These are phyloP conservation scores for Tor tambroides DNA, from an alignment of 2,113 vertebrate genomes.

Conservation along the genomic window DNA sequence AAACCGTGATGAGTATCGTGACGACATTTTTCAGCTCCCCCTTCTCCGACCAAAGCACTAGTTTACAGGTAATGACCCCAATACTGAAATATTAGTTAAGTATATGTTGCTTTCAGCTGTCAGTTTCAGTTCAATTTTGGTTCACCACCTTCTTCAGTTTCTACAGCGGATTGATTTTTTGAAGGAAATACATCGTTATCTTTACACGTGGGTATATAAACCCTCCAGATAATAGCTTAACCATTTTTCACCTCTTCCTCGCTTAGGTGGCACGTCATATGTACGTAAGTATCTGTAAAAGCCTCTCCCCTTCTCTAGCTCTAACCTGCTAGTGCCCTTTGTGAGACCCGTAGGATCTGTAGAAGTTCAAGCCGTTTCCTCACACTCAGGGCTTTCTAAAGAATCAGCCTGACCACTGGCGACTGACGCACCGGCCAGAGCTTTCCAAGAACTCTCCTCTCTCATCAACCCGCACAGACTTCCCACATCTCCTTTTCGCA, in stretches of 20 bases:
- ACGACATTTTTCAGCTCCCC: constrained; percentile 99
- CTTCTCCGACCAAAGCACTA: constrained; percentile 99
- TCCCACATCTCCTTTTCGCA: constrained; percentile 46
- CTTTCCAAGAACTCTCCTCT: constrained; percentile 52
- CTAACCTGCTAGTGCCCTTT: background rate
- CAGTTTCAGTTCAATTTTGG: background rate
- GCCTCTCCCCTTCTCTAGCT: background rate
- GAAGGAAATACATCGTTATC: background rate
- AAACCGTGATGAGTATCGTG: constrained; percentile 97
- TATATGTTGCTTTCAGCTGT: background rate
- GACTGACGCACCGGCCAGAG: constrained; percentile 25
- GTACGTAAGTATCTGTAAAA: constrained; percentile 73
- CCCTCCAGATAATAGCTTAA: constrained; percentile 27
- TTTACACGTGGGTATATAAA: background rate
- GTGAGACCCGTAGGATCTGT: background rate
- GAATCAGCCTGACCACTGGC: constrained; percentile 37
- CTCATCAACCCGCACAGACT: constrained; percentile 27
- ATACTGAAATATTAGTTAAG: background rate
- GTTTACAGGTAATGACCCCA: constrained; percentile 87
- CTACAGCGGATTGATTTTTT: background rate
- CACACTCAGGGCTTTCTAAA: constrained; percentile 43
- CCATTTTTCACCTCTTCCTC: constrained; percentile 43
- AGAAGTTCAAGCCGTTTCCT: background rate
- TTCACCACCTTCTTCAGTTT: background rate
- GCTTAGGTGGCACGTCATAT: constrained; percentile 68